Base-by-base conservation (phyloP, 2,113 vertebrate species). In the Epinephelus moara region DNA sequence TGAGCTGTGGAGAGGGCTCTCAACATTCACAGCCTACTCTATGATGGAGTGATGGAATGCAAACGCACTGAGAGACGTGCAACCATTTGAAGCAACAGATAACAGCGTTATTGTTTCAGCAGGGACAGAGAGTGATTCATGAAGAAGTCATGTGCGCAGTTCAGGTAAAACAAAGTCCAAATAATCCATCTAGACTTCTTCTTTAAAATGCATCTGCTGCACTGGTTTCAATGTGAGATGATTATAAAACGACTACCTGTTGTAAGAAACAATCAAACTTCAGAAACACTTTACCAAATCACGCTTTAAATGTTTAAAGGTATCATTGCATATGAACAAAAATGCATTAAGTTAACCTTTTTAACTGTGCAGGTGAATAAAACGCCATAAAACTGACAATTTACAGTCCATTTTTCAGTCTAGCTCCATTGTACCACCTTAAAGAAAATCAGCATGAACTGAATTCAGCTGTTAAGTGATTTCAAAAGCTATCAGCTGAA, bases 41-140 rank as follows among this genome's bases (percentile, higher is more conserved):
- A 12, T 56, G 72, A 53, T 62, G 37, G 70, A 78, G 72, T 61
- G 75, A 63, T 63, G 62, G 27, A 71, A 63, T 42, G 27, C 60
- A 78, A 74, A 75, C 53, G 76, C 42, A 79, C 73, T 27, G 21
- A 79, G 56, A 75, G 69, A 70, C 50, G 12, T 11, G 21, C 42
- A 78, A 72, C 62, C 55, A 53, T 73, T 49, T 64, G 45, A 87
- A 78, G 45, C 25, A 60, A 61, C 49, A 50, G 10, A 45, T 61
- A 40, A 19, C 75, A 75, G 70, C 17, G 12, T 78, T 61, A 69
- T 72, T 87, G 64, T 85, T 84, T 85, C 71, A 78, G 78, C 40
- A 62, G 53, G 75, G 27, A 59, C 27, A 42, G 70, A 56, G 55
- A 70, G 27, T 55, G 78, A 70, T 83, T 77, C 23, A 84, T 33